A percentile compares a stretch with the other conserved stretches of the same genome.
phyloP scores from a whole-genome alignment of 2,113 vertebrate genomes.

The Chinchilla lanigera region DNA sequence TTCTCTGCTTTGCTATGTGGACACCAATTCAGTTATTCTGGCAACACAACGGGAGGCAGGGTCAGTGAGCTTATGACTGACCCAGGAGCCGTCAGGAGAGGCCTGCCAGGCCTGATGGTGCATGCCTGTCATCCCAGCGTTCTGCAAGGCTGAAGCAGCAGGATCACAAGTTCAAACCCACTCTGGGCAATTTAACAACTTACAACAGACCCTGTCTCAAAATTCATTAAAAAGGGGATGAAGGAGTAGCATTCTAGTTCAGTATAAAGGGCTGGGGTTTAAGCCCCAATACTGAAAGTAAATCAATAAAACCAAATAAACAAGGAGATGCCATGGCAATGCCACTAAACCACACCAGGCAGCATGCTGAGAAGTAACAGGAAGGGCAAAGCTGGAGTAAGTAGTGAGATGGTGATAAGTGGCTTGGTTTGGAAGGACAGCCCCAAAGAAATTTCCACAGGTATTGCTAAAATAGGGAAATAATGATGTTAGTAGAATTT shows the following conservation, averaged over 20 bases:
- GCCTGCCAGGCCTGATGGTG: background rate
- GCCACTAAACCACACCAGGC: background rate
- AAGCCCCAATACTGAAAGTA: background rate
- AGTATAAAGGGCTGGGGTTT: background rate
- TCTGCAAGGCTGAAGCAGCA: background rate
- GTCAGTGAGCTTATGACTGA: background rate
- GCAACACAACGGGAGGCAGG: background rate
- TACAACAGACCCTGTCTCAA: background rate
- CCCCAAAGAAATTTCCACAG: background rate
- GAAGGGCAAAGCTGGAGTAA: background rate
- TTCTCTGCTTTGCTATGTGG: background rate
- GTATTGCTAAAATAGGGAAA: background rate
- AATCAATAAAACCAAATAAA: background rate
- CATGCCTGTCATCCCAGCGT: background rate
- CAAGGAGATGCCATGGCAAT: background rate
- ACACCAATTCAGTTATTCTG: background rate
- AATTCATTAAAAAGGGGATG: background rate
- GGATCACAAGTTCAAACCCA: background rate
- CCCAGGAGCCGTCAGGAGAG: background rate
- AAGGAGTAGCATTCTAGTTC: too few relatives aligned
- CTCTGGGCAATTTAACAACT: background rate
- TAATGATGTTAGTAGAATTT: background rate
- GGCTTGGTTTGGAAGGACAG: background rate
- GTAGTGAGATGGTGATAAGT: background rate
- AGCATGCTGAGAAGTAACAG: background rate